Evolutionary conservation across 1,140 invertebrate genomes (phyloP).

Genomic region (Uloborus diversus): DNA sequence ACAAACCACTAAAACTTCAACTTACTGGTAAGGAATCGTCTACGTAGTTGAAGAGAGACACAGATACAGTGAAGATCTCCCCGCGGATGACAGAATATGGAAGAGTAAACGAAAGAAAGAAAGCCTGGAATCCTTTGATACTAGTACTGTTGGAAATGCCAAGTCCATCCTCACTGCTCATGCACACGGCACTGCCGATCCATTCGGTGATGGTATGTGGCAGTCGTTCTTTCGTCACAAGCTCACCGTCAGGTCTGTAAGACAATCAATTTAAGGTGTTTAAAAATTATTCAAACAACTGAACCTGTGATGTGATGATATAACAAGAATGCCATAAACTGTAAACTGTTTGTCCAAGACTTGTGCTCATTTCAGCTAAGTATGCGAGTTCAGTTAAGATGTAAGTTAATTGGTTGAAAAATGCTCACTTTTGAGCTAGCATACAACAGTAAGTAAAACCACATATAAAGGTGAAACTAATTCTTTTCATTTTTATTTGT

Average conservation of each 20-base stretch:
- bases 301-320: too few species aligned
- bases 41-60: conserved; percentile 78
- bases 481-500: too few species aligned
- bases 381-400: too few species aligned
- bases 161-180: conserved; percentile 72
- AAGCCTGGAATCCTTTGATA: conserved; percentile 76
- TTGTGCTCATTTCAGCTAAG: too few species aligned
- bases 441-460: too few species aligned
- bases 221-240: conserved; percentile 67
- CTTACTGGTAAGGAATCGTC: conserved; percentile 72
- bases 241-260: conserved; percentile 69
- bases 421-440: too few species aligned
- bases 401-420: too few species aligned
- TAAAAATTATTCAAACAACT: too few species aligned
- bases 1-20: too few species aligned
- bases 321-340: too few species aligned
- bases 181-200: conserved; percentile 76
- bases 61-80: conserved; percentile 75
- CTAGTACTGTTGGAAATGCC: conserved; percentile 71
- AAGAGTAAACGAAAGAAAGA: conserved; percentile 76
- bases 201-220: conserved; percentile 81
- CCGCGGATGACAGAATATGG: conserved; percentile 78
- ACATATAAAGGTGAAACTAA: too few species aligned
- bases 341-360: too few species aligned
- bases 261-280: background rate